Evolutionary conservation across 2,113 vertebrate genomes (phyloP).

Genomic region (Micronisus gabar): DNA sequence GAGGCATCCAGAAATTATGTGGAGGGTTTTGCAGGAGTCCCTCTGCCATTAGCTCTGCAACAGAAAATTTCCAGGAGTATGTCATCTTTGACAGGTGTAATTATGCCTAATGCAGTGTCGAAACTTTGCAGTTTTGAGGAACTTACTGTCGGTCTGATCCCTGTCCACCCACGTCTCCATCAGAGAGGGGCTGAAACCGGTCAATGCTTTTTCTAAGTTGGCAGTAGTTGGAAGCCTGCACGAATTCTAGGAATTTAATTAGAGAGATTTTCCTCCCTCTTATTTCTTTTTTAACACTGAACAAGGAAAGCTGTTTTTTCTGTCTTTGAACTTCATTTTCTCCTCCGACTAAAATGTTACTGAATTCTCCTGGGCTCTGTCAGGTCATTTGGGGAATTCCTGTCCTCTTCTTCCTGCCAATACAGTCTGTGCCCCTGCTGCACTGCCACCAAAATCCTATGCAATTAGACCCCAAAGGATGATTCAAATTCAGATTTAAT

Average conservation of each 20-base stretch:
- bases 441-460: constrained; percentile 13
- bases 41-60: background rate
- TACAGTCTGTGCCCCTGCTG: background rate
- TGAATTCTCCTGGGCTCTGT: background rate
- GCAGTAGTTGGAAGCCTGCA: background rate
- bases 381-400: background rate
- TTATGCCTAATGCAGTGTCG: background rate
- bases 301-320: background rate
- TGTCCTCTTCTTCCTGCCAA: background rate
- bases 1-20: background rate
- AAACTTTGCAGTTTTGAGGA: constrained; percentile 4
- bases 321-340: background rate
- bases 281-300: background rate
- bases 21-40: background rate
- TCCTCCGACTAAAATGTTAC: background rate
- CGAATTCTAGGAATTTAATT: background rate
- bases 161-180: constrained; percentile 13
- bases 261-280: background rate
- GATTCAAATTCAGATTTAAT: constrained; percentile 44
- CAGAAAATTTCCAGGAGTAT: background rate
- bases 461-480: constrained; percentile 44
- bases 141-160: background rate
- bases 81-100: background rate
- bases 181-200: background rate
- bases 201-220: background rate